A percentile compares a stretch with the other conserved stretches of the same genome.
Evolutionary conservation across 2,888 invertebrate genomes (phyloP).

Genomic region (Amphipoea lucens): DNA sequence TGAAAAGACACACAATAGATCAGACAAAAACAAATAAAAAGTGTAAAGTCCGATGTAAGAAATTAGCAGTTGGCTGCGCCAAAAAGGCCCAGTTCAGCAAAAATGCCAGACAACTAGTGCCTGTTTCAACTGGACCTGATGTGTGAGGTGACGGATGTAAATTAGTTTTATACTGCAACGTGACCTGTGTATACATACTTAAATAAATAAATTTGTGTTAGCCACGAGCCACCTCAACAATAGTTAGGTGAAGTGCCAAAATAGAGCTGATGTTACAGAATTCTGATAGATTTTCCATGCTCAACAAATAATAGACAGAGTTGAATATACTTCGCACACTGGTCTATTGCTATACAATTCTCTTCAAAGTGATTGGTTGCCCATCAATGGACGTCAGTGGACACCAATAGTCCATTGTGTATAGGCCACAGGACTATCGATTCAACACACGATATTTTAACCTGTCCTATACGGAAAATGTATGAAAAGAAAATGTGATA

Average conservation of each 20-base stretch:
- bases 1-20: too few relatives aligned
- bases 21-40: too few relatives aligned
- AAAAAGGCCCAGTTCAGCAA: too few relatives aligned
- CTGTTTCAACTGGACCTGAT: too few relatives aligned
- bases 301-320: slow-evolving; percentile 8
- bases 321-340: slow-evolving; percentile 12
- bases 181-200: too few relatives aligned
- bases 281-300: slow-evolving; percentile 9
- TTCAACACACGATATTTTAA: slow-evolving; percentile 1
- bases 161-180: too few relatives aligned
- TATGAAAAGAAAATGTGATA: background rate
- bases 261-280: background rate
- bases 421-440: slow-evolving; percentile 8
- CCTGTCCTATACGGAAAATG: background rate
- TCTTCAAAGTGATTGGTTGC: slow-evolving; percentile 27
- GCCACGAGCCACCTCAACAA: too few relatives aligned
- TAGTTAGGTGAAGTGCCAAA: background rate
- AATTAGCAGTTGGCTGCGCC: too few relatives aligned
- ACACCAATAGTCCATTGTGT: slow-evolving; percentile 18
- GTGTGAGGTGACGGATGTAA: too few relatives aligned
- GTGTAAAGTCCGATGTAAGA: too few relatives aligned
- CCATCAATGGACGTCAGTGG: slow-evolving; percentile 23
- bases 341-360: slow-evolving; percentile 23
- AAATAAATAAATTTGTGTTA: too few relatives aligned
- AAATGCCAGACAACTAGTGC: too few relatives aligned